Percentiles rank a stretch among this genome's conserved stretches.
Conservation (phyloP, 2,797 vertebrate species). For the Anas bahamensis region DNA sequence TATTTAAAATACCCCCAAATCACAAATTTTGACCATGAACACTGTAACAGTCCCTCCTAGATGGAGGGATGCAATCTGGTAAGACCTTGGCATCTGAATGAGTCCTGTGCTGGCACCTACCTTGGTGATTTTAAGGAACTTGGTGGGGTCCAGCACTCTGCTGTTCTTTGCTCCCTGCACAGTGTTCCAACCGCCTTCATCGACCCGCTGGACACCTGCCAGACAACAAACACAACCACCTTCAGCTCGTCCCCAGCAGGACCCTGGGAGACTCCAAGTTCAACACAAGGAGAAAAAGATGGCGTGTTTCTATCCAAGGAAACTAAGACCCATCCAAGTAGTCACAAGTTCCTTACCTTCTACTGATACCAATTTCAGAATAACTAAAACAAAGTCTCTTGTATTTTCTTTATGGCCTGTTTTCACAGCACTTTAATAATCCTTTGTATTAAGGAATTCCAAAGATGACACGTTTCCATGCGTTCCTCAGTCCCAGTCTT, state of each 20-base stretch:
- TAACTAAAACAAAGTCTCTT: neutral
- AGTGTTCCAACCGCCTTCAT: conserved; percentile 96
- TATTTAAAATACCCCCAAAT: neutral
- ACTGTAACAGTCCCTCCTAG: rapidly evolving
- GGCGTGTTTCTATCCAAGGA: neutral
- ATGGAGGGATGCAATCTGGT: neutral
- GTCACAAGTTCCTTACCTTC: neutral
- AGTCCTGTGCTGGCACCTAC: conserved; percentile 72
- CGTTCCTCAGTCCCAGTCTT: neutral
- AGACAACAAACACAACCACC: neutral
- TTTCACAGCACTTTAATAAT: neutral
- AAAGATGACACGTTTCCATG: neutral
- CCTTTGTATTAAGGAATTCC: neutral
- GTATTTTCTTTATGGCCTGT: neutral
- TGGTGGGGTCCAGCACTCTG: conserved; percentile 95
- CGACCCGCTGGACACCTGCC: conserved; percentile 82
- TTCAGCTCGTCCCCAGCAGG: neutral
- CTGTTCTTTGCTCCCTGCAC: conserved; percentile 97
- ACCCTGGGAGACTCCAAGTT: neutral
- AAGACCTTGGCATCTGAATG: rapidly evolving
- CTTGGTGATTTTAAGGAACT: conserved; percentile 99
- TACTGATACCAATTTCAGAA: neutral
- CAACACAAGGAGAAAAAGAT: neutral
- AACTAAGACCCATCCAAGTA: neutral
- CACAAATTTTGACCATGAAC: neutral